Percentiles rank a stretch among this genome's conserved stretches.
Conservation (phyloP, 2,797 vertebrate species). For the Notamacropus eugenii region DNA sequence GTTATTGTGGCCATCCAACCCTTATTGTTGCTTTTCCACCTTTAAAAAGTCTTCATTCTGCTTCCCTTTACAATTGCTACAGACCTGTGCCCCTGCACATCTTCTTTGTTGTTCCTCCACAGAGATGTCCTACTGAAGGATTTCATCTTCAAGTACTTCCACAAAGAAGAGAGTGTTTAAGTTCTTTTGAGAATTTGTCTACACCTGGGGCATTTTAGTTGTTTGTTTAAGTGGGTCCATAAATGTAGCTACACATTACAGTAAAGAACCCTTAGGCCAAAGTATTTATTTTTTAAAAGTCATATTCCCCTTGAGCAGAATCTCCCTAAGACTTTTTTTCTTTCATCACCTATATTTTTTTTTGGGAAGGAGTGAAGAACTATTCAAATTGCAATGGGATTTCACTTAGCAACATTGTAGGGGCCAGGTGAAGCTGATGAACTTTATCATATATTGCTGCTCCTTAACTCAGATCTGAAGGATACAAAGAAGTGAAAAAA, state of each 20-base stretch:
- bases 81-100: background rate
- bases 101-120: background rate
- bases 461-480: background rate
- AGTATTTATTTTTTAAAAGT: background rate
- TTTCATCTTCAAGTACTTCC: background rate
- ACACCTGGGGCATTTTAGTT: background rate
- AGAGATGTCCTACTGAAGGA: background rate
- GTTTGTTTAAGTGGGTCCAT: background rate
- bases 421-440: rapidly evolving
- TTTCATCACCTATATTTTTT: background rate
- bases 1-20: background rate
- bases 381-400: background rate
- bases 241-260: background rate
- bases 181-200: background rate
- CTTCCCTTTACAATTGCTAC: background rate
- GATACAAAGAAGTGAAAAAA: background rate
- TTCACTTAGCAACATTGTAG: background rate
- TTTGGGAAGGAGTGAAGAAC: rapidly evolving
- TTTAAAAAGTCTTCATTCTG: background rate
- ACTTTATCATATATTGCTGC: background rate
- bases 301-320: background rate
- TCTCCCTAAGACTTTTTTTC: background rate
- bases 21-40: background rate
- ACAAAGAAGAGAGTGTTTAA: background rate
- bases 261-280: background rate